A percentile compares a stretch with the other conserved stretches of the same genome.
Conservation (phyloP, 2,113 vertebrate species). For the Myrmecobius fasciatus region DNA sequence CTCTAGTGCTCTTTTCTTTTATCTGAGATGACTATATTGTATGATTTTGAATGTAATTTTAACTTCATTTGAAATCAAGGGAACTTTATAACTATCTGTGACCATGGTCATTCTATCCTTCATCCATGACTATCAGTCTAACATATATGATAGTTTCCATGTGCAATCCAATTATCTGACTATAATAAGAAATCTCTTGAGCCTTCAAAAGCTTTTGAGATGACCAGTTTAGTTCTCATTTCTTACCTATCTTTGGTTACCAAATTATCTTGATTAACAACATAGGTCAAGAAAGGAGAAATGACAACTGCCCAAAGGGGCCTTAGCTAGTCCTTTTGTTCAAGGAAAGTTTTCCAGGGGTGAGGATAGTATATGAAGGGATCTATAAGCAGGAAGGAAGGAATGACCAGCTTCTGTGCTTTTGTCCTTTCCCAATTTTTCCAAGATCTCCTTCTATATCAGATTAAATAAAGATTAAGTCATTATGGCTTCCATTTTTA, state of each 20-base stretch:
- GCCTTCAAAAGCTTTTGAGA: slow-evolving; percentile 68
- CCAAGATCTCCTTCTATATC: neutral
- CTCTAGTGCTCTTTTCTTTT: neutral
- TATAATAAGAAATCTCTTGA: slow-evolving; percentile 64
- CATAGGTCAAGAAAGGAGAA: slow-evolving; percentile 53
- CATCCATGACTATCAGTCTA: neutral
- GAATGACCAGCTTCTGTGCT: fast-evolving
- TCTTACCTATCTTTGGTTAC: slow-evolving; percentile 74
- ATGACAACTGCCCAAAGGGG: slow-evolving; percentile 54
- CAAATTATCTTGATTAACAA: slow-evolving; percentile 79
- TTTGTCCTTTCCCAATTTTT: neutral
- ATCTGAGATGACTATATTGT: neutral
- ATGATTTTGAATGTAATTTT: neutral
- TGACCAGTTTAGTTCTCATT: slow-evolving; percentile 77
- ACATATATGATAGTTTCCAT: neutral
- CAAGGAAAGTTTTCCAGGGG: neutral
- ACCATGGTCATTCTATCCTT: neutral
- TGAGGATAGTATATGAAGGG: neutral
- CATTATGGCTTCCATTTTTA: neutral
- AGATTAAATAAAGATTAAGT: neutral
- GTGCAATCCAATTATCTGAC: neutral
- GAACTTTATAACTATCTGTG: too few species aligned
- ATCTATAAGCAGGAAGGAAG: fast-evolving
- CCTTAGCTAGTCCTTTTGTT: slow-evolving; percentile 11
- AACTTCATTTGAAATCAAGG: too few species aligned